Conservation (phyloP, 2,113 vertebrate genomes). For the Platichthys flesus region DNA sequence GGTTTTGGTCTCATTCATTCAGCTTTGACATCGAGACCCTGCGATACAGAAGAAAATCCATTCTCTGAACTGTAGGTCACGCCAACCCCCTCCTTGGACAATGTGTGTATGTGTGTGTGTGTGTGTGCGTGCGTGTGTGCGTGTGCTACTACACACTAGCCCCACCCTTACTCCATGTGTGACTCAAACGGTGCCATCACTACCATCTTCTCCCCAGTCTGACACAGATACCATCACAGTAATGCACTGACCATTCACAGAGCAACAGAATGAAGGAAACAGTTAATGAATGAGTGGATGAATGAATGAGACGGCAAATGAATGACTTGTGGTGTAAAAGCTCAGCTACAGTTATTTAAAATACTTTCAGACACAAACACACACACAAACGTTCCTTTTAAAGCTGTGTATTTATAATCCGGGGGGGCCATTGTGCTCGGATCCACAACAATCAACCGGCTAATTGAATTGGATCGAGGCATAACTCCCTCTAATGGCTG, state of each 20-base stretch:
- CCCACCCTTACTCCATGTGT: slow-evolving; percentile 33
- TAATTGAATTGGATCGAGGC: slow-evolving; percentile 62
- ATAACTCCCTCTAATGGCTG: slow-evolving; percentile 59
- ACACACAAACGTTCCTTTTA: slow-evolving; percentile 30
- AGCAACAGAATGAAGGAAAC: slow-evolving; percentile 23
- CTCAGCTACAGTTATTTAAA: neutral
- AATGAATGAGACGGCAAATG: slow-evolving; percentile 27
- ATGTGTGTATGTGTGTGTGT: slow-evolving; percentile 15
- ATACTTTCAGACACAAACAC: neutral
- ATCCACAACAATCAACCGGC: slow-evolving; percentile 40
- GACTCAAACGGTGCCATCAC: slow-evolving; percentile 23
- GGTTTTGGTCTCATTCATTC: too few relatives aligned
- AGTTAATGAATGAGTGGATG: slow-evolving; percentile 21
- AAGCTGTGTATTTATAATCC: slow-evolving; percentile 46
- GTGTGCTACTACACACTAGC: slow-evolving; percentile 12
- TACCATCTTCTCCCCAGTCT: slow-evolving; percentile 28
- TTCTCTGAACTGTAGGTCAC: slow-evolving; percentile 29
- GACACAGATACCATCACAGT: slow-evolving; percentile 58
- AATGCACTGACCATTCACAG: slow-evolving; percentile 30
- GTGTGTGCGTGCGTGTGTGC: neutral
- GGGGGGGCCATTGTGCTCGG: slow-evolving; percentile 44
- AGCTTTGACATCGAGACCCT: slow-evolving; percentile 22
- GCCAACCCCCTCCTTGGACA: slow-evolving; percentile 7
- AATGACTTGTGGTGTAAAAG: slow-evolving; percentile 16
- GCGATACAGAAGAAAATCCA: slow-evolving; percentile 32